Percentiles rank a stretch among this genome's conserved stretches.
Conservation (phyloP, 2,797 vertebrate species). For the Tenualosa thibaudeaui region DNA sequence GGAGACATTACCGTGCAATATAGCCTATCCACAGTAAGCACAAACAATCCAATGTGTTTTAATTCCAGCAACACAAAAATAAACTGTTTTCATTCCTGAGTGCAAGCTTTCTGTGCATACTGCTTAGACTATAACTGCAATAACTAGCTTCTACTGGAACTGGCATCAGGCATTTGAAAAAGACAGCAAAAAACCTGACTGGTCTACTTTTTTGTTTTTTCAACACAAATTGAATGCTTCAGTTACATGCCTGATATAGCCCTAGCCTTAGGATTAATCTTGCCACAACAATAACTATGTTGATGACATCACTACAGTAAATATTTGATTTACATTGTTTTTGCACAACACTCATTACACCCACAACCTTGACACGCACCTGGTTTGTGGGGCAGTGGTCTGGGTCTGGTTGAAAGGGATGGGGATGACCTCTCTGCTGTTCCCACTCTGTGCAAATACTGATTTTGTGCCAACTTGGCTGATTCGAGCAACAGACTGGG, state of each 20-base stretch:
- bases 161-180: too few relatives aligned
- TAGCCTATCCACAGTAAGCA: background rate
- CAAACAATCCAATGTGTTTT: too few relatives aligned
- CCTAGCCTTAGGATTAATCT: background rate
- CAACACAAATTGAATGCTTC: too few relatives aligned
- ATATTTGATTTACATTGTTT: background rate
- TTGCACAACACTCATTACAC: background rate
- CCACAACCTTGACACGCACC: constrained; percentile 38
- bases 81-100: too few relatives aligned
- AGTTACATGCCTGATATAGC: too few relatives aligned
- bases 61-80: too few relatives aligned
- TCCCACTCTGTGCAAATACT: constrained; percentile 95
- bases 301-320: background rate
- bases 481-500: constrained; percentile 89
- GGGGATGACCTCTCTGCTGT: constrained; percentile 92
- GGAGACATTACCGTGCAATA: too few relatives aligned
- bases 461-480: constrained; percentile 91
- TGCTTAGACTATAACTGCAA: too few relatives aligned
- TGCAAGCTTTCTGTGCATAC: too few relatives aligned
- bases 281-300: background rate
- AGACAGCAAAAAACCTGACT: too few relatives aligned
- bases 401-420: constrained; percentile 87
- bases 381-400: constrained; percentile 59
- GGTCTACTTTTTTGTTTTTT: too few relatives aligned
- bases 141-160: too few relatives aligned